phyloP scores from a whole-genome alignment of 2,888 invertebrate species.

The Lithophane leautieri region DNA sequence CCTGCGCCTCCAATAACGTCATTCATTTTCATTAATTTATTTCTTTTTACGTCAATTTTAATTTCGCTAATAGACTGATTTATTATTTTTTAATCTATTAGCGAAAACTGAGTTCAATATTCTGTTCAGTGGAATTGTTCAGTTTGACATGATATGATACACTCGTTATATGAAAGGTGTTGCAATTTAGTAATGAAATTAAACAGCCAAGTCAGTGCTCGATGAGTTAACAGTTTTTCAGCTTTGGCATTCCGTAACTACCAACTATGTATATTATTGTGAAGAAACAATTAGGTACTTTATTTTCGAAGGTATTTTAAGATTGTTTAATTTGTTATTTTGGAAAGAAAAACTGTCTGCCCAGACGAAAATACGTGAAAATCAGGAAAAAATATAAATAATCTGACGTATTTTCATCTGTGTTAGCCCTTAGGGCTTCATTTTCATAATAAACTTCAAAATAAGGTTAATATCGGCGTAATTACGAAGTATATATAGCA shows the following conservation, averaged over 20 bases:
- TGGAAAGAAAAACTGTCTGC: too few species aligned
- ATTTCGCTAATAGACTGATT: constrained; percentile 60
- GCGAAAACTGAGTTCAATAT: constrained; percentile 37
- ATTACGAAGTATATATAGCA: constrained; percentile 44
- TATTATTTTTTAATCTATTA: constrained; percentile 58
- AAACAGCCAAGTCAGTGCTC: constrained; percentile 61
- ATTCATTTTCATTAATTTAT: constrained; percentile 2
- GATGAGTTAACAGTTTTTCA: constrained; percentile 57
- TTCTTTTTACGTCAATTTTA: constrained; percentile 35
- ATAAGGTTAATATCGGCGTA: constrained; percentile 54
- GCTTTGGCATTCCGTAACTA: constrained; percentile 22
- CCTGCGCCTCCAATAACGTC: background rate
- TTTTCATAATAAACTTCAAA: constrained; percentile 37
- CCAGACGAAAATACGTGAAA: background rate
- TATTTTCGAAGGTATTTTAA: background rate
- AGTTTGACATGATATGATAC: constrained; percentile 57
- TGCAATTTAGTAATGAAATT: constrained; percentile 67
- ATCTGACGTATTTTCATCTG: constrained; percentile 13
- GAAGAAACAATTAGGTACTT: constrained; percentile 4
- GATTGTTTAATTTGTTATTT: background rate
- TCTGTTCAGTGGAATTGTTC: constrained; percentile 37
- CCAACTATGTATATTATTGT: background rate
- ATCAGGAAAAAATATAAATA: too few species aligned
- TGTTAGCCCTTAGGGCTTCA: background rate
- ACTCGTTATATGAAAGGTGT: constrained; percentile 40